Base-by-base conservation (phyloP, 92 coral and sea anemone species). In the Umimayanthus chanpuru region DNA sequence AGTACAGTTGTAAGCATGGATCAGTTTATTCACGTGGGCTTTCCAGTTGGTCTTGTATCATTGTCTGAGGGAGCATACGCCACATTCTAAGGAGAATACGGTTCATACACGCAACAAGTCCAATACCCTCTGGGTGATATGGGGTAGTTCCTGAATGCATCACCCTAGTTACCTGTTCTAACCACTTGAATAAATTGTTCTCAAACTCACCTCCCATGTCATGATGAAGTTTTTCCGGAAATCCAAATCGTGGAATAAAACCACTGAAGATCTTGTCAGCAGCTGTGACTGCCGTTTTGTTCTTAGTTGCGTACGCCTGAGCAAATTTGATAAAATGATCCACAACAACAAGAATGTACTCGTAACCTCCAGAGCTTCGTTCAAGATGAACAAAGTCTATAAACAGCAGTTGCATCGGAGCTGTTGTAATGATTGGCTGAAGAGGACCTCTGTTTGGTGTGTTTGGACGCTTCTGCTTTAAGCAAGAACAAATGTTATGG, bases 11-110 rank as follows among this genome's bases (percentile, higher is more conserved):
- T 86, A 76, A n/a, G 82, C 89, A 76, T 76, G 89, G 49, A 56
- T 77, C 58, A 81, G 78, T 49, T 73, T 85, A 50, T 85, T 73
- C 39, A 85, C 81, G 6, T 73, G 81, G 68, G 73, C 88, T 36
- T 86, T 86, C 83, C 83, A 86, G 56, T 38, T 86, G 12, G 72
- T 32, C 75, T 76, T 76, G 83, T 86, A 80, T n/a, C n/a, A n/a
- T n/a, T 25, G 49, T 86, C 29, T 86, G 83, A 0, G 73, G 81
- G 70, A 76, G 89, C 21, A 77, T 72, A 9, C 71, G 38, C 68
- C 72, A n/a, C 88, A 71, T 72, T 44, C 70, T 10, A 25, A 85
- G 80, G n/a, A 85, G 80, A 53, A 80, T 85, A 36, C 80, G 79
- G 47, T 85, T 85, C 66, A 85, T 71, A 5, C 88, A 29, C 30